A percentile compares a stretch with the other conserved stretches of the same genome.
These are phyloP conservation scores for Zeus faber DNA, from an alignment of 2,113 vertebrate genomes.

Conservation along the genomic window DNA sequence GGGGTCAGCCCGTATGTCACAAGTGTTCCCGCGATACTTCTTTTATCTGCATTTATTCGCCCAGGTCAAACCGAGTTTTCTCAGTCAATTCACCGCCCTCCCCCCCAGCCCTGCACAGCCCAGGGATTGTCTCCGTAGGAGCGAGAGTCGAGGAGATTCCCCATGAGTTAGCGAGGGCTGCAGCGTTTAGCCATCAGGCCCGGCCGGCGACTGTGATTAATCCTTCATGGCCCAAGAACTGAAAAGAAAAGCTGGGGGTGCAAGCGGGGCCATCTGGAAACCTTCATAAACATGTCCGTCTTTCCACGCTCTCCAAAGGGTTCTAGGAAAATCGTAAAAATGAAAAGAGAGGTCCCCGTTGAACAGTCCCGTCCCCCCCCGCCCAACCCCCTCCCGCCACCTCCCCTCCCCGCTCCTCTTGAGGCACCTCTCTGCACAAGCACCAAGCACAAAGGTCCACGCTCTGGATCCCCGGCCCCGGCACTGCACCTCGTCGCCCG, in stretches of 20 bases:
- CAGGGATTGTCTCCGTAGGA: constrained; percentile 49
- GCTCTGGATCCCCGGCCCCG: constrained; percentile 23
- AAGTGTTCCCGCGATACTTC: too few relatives aligned
- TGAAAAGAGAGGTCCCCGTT: constrained; percentile 73
- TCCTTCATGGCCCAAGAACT: constrained; percentile 73
- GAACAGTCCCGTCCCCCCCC: constrained; percentile 55
- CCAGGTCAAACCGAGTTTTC: constrained; percentile 37
- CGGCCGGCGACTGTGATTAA: constrained; percentile 75
- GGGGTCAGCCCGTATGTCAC: constrained; percentile 36
- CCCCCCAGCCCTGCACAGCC: constrained; percentile 33
- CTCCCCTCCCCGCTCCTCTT: neutral
- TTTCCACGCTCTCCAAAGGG: constrained; percentile 76
- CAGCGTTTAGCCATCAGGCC: constrained; percentile 67
- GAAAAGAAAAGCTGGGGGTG: constrained; percentile 70
- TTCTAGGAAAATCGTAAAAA: constrained; percentile 81
- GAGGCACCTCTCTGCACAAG: neutral
- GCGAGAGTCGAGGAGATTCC: constrained; percentile 40
- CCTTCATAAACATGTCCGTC: constrained; percentile 81
- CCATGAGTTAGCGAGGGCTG: constrained; percentile 50
- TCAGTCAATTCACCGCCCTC: constrained; percentile 48
- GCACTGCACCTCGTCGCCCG: constrained; percentile 29
- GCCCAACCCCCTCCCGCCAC: constrained; percentile 45
- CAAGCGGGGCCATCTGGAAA: constrained; percentile 78
- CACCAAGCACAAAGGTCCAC: constrained; percentile 35
- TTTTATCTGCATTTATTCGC: constrained; percentile 32